Percentiles rank a stretch among this genome's conserved stretches.
Evolutionary conservation across 2,797 vertebrate species (phyloP).

Genomic region (Myotis pilosus): DNA sequence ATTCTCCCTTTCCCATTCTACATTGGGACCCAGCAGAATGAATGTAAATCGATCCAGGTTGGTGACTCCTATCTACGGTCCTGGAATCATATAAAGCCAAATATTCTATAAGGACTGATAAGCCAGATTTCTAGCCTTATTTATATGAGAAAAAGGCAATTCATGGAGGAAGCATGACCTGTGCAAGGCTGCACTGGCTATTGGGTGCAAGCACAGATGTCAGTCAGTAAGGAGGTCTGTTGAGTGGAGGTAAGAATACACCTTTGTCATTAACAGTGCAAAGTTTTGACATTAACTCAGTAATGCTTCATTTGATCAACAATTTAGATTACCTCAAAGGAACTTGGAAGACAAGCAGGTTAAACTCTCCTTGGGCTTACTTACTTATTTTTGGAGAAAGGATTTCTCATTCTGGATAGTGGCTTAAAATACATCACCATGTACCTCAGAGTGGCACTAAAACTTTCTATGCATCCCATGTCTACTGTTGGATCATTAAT

Average conservation of each 20-base stretch:
- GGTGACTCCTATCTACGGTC: neutral
- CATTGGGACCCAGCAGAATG: neutral
- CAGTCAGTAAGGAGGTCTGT: neutral
- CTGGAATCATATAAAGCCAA: neutral
- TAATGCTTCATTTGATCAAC: conserved; percentile 15
- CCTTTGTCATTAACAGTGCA: neutral
- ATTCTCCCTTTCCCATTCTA: neutral
- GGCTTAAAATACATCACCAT: neutral
- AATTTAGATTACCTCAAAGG: neutral
- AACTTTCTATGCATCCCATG: neutral
- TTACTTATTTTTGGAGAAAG: neutral
- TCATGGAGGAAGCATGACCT: neutral
- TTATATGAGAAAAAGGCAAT: neutral
- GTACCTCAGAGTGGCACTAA: neutral
- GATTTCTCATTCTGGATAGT: neutral
- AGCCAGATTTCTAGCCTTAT: neutral
- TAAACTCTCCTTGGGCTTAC: neutral
- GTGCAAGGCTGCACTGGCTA: neutral
- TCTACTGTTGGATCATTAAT: neutral
- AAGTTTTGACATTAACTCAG: neutral
- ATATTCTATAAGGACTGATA: neutral
- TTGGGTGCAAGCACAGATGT: neutral
- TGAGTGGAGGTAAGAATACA: neutral
- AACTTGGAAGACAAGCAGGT: neutral
- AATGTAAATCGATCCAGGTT: neutral